Base-by-base conservation (phyloP, 1,140 invertebrate genomes). In the Atopsyche davidsoni region DNA sequence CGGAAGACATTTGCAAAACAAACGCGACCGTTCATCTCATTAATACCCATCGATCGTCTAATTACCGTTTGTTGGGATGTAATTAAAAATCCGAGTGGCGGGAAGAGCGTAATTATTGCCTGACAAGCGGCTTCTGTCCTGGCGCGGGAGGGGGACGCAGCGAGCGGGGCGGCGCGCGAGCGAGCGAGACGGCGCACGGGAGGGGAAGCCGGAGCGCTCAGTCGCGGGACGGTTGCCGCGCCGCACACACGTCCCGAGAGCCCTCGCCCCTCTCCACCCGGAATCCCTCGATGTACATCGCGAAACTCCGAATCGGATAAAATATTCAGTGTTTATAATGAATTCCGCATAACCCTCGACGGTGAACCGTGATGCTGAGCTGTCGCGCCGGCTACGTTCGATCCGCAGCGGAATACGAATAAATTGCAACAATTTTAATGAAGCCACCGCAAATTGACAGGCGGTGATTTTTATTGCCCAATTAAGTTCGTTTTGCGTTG, bases 61-160 rank as follows among this genome's bases (percentile, higher is more conserved):
- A 46, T 53, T 46, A 53, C 51, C 40, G 38, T 50, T 36, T 44
- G 51, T 43, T 42, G 51, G 51, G 46, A 54, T 41, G 51, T 54
- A 48, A 54, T 54, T 54, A 54, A 54, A 54, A 54, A 54, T 48
- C 51, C 51, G 51, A 54, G 51, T 54, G 51, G 46, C 51, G 51
- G 51, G 51, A 54, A 53, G 47, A 48, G 51, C 46, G 51, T 48
- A 54, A 54, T 54, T 54, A 53, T 53, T 40, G 43, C 51, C 13
- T 44, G 44, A 46, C 51, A 45, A 50, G 49, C 49, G 50, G 50
- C 50, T 52, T 25, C 50, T 46, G 50, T 45, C 24, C 48, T 28
- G 23, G 35, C 36, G 28, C 38, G 42, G 24, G 16, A 11, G 11
- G 46, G 14, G 16, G 11, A 38, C 42, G 28, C 11, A 10, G 31